Evolutionary conservation across 2,113 vertebrate genomes (phyloP).

Genomic region (Nestor notabilis): DNA sequence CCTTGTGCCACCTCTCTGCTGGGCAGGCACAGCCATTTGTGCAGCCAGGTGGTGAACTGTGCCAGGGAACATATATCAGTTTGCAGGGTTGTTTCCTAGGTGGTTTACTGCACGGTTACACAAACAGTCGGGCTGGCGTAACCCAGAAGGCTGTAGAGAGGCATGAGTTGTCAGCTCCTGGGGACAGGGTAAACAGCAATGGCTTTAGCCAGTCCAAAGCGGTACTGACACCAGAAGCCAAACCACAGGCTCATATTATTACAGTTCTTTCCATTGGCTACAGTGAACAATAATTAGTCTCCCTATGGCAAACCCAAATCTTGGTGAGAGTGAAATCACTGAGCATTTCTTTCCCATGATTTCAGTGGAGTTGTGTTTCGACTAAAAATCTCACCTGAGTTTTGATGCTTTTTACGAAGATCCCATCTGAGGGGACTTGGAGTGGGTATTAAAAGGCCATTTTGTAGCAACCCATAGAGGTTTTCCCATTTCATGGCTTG

Average conservation of each 20-base stretch:
- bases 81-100: not conserved
- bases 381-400: not conserved
- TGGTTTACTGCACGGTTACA: not conserved
- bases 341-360: not conserved
- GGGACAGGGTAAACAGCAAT: not conserved
- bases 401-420: not conserved
- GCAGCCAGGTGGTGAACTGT: not conserved
- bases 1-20: not conserved
- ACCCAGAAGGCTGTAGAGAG: not conserved
- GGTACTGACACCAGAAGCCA: not conserved
- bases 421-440: not conserved
- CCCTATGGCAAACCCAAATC: not conserved
- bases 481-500: not conserved
- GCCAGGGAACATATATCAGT: rapidly evolving
- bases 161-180: not conserved
- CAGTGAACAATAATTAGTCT: not conserved
- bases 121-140: not conserved
- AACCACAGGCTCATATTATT: not conserved
- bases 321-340: not conserved
- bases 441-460: not conserved
- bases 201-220: not conserved
- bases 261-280: not conserved
- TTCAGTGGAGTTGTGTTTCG: not conserved
- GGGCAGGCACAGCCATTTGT: not conserved
- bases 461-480: not conserved